A percentile compares a stretch with the other conserved stretches of the same genome.
phyloP scores from a whole-genome alignment of 2,113 vertebrate species.

The Fukomys damarensis region DNA sequence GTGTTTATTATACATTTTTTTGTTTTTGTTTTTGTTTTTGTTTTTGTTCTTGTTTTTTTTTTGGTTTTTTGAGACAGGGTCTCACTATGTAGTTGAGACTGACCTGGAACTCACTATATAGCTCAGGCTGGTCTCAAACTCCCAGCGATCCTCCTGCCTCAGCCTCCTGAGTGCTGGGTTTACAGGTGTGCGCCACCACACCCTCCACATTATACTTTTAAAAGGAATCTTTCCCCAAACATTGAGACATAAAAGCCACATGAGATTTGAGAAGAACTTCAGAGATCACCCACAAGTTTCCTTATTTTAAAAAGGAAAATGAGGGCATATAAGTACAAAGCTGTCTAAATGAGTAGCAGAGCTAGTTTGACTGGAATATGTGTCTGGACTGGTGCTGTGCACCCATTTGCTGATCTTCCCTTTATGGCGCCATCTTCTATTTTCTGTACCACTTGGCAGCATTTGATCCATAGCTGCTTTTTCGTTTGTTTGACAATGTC shows the following conservation, averaged over 20 bases:
- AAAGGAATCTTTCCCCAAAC: not conserved
- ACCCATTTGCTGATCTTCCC: not conserved
- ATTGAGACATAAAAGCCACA: not conserved
- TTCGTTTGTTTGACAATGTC: conserved; percentile 22
- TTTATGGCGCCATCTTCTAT: not conserved
- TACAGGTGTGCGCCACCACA: too few species aligned
- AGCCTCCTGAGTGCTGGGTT: too few species aligned
- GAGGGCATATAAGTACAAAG: not conserved
- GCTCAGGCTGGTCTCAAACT: too few species aligned
- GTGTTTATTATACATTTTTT: not conserved
- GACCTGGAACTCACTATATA: too few species aligned
- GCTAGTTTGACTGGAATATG: not conserved
- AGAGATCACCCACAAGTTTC: not conserved
- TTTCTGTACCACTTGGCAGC: not conserved
- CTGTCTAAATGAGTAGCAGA: not conserved
- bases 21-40: too few species aligned
- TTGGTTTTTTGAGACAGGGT: too few species aligned
- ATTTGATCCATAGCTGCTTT: not conserved
- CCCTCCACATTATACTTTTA: too few species aligned
- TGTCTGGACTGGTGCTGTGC: not conserved
- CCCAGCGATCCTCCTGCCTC: too few species aligned
- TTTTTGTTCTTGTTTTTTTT: too few species aligned
- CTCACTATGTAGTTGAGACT: too few species aligned
- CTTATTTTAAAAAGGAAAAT: not conserved
- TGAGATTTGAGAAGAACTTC: not conserved